Evolutionary conservation across 2,113 vertebrate species (phyloP).

Genomic region (Fukomys damarensis): DNA sequence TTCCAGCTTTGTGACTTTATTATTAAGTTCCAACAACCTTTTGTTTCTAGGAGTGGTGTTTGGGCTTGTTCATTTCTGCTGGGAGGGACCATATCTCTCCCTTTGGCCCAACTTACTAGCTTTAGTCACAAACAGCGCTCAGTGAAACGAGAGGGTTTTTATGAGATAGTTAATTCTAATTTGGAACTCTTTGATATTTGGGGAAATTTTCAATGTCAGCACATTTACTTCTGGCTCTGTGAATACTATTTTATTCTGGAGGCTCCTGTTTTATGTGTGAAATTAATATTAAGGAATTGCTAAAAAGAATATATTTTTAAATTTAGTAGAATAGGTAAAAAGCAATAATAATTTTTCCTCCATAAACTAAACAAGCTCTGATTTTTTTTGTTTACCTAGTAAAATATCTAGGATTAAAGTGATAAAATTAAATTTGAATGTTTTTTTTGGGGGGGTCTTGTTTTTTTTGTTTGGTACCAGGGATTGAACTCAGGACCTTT

Average conservation of each 20-base stretch:
- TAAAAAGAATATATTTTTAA: slow-evolving; percentile 53
- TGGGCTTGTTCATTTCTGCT: slow-evolving; percentile 70
- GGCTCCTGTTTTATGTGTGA: slow-evolving; percentile 1
- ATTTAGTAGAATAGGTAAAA: slow-evolving; percentile 39
- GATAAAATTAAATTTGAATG: slow-evolving; percentile 19
- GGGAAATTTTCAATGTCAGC: slow-evolving; percentile 61
- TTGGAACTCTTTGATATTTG: slow-evolving; percentile 48
- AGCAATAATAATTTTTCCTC: slow-evolving; percentile 50
- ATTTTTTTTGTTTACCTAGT: not conserved
- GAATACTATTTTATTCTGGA: slow-evolving; percentile 38
- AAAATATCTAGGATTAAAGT: not conserved
- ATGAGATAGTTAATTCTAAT: slow-evolving; percentile 73
- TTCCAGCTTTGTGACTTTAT: slow-evolving; percentile 65
- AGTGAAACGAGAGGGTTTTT: slow-evolving; percentile 66
- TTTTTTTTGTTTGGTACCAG: no score
- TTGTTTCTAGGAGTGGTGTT: slow-evolving; percentile 54
- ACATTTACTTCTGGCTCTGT: slow-evolving; percentile 65
- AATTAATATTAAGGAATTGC: slow-evolving; percentile 43
- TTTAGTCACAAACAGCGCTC: slow-evolving; percentile 73
- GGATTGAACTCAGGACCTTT: no score
- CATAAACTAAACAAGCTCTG: slow-evolving; percentile 33
- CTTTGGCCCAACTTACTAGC: slow-evolving; percentile 67
- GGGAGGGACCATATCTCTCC: slow-evolving; percentile 57
- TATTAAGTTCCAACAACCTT: slow-evolving; percentile 54
- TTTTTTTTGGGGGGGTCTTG: no score